Evolutionary conservation across 2,888 invertebrate species (phyloP).

Genomic region (Cataglyphis livida): DNA sequence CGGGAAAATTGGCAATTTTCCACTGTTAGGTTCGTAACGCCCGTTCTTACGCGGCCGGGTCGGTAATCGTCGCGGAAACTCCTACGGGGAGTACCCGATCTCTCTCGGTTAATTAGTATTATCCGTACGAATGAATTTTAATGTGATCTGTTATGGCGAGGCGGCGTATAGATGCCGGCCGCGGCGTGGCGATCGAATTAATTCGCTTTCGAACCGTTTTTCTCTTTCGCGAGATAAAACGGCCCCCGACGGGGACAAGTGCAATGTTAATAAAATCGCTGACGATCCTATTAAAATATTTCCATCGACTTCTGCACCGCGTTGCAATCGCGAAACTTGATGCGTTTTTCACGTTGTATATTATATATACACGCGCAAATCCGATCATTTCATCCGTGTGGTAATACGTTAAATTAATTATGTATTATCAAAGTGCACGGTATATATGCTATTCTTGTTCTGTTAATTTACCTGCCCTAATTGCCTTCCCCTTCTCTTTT

Average conservation of each 20-base stretch:
- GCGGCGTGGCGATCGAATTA: conserved; percentile 51
- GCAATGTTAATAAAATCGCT: conserved; percentile 42
- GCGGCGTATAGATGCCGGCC: conserved; percentile 37
- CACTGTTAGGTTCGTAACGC: conserved; percentile 79
- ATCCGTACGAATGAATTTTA: conserved; percentile 71
- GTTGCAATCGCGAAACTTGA: conserved; percentile 26
- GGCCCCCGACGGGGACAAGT: conserved; percentile 10
- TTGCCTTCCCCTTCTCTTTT: not conserved
- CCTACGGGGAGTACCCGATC: conserved; percentile 70
- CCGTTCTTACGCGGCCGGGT: conserved; percentile 69
- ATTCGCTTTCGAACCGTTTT: conserved; percentile 40
- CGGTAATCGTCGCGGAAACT: conserved; percentile 77
- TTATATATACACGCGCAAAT: conserved; percentile 19
- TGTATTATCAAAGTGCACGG: conserved; percentile 9
- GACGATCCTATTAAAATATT: conserved; percentile 50
- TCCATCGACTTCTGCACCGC: conserved; percentile 36
- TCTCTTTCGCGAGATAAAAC: conserved; percentile 49
- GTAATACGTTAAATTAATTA: conserved; percentile 43
- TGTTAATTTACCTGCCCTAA: conserved; percentile 1
- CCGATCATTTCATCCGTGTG: conserved; percentile 19
- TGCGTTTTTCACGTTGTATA: conserved; percentile 7
- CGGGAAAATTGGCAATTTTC: conserved; percentile 85
- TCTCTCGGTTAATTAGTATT: conserved; percentile 74
- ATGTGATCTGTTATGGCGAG: conserved; percentile 64
- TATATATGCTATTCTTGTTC: conserved; percentile 9